Base-by-base conservation (phyloP, 2,888 invertebrate genomes). In the Idaea dimidiata region DNA sequence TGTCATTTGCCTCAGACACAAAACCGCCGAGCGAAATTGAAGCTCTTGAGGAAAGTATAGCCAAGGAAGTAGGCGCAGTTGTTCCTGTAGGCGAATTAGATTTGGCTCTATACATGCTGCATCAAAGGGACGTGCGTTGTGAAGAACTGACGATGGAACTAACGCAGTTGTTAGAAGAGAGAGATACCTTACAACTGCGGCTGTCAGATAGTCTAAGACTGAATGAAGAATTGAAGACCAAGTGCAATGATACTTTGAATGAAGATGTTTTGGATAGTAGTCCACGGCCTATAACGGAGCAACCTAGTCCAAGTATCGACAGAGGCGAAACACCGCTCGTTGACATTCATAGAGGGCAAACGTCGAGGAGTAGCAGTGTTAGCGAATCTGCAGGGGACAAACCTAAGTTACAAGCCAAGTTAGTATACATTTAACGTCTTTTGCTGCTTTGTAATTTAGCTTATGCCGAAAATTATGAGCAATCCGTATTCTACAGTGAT, bases 121-220 rank as follows among this genome's bases (percentile, higher is more conserved):
- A 98, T 82, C 97, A 97, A 78, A 93, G 97, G 69, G 97, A 97
- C 72, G 96, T 97, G 64, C 94, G 97, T 0, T 97, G 97, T 81
- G 97, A 97, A 78, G 97, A 97, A 83, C 91, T 98, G 65, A 97
- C 97, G 0, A 93, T 96, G 76, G 97, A 98, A 81, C 88, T 98
- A 60, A 96, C 96, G 70, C 96, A 95, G 82, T 87, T 98, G 58
- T 85, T 97, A 58, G 97, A 97, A 82, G 97, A 97, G 82, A 93
- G 97, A 61, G 97, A 98, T 78, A 96, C 96, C 0, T 84, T 98
- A 61, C 97, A 97, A 76, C 84, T 97, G 65, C 94, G 96, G 69
- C 86, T 98, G 7, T 97, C 97, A 0, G 96, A 97, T 78, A 95
- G 97, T 10, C 91, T 97, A 62, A 93, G 97, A 57, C 94, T 96